These are phyloP conservation scores for Coptodon rendalli DNA, from an alignment of 2,113 vertebrate genomes.

Conservation along the genomic window DNA sequence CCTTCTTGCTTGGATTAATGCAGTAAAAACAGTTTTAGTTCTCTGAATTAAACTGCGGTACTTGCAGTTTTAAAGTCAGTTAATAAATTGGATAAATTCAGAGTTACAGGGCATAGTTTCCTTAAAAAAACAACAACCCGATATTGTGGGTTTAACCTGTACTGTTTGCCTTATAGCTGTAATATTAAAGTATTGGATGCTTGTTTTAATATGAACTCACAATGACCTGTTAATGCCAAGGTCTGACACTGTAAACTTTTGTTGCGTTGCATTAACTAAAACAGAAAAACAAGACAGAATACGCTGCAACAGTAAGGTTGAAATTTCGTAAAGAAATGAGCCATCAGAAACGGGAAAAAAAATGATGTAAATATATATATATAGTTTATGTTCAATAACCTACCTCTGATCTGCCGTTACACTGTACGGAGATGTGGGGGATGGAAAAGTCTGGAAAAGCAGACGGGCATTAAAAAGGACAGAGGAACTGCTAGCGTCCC, in stretches of 20 bases:
- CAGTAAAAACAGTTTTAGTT: not conserved
- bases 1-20: not conserved
- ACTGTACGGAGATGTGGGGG: not conserved
- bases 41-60: not conserved
- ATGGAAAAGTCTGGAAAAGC: constrained; percentile 33
- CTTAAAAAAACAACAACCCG: not conserved
- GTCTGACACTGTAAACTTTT: not conserved
- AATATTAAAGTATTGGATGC: not conserved
- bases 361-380: not conserved
- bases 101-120: not conserved
- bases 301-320: too few relatives aligned
- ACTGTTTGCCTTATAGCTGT: not conserved
- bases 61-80: not conserved
- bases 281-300: not conserved
- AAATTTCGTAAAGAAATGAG: not conserved
- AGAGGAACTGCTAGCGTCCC: not conserved
- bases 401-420: not conserved
- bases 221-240: not conserved
- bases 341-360: not conserved
- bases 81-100: not conserved
- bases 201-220: not conserved
- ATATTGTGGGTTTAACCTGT: not conserved
- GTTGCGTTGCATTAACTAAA: not conserved
- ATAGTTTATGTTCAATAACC: not conserved
- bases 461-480: not conserved